Evolutionary conservation across 2,888 invertebrate species (phyloP).

Genomic region (Rotaria magnacalcarata): DNA sequence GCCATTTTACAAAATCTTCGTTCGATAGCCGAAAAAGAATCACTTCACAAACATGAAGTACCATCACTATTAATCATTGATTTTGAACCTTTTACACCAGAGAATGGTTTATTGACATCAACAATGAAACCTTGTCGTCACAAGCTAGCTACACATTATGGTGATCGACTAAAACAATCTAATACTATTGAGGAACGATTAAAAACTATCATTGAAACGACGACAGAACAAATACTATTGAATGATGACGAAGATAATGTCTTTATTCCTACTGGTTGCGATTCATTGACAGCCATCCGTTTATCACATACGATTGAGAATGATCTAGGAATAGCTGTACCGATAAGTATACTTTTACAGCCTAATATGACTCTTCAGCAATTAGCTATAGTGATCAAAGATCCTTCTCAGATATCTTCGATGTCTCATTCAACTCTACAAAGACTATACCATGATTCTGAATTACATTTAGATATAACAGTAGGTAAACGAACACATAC

Average conservation of each 20-base stretch:
- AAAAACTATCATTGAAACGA: neutral
- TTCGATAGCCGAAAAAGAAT: neutral
- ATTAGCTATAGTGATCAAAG: too few relatives aligned
- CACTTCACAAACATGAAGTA: neutral
- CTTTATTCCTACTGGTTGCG: neutral
- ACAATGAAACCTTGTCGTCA: neutral
- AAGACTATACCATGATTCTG: too few relatives aligned
- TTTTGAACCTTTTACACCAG: neutral
- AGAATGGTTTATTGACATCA: neutral
- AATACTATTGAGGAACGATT: neutral
- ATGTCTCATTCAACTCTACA: too few relatives aligned
- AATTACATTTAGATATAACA: too few relatives aligned
- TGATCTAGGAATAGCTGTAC: neutral
- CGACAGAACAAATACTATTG: neutral
- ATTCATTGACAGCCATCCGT: neutral
- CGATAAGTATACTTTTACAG: too few relatives aligned
- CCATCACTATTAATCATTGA: neutral
- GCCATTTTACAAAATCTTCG: too few relatives aligned
- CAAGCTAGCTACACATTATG: slow-evolving; percentile 47
- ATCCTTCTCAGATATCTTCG: too few relatives aligned
- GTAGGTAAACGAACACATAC: too few relatives aligned
- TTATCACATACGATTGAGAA: too few relatives aligned
- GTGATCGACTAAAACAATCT: slow-evolving; percentile 46
- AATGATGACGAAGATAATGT: neutral
- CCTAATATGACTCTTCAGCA: too few relatives aligned